Conservation (phyloP, 2,888 invertebrate genomes). For the Euzophera pinguis region DNA sequence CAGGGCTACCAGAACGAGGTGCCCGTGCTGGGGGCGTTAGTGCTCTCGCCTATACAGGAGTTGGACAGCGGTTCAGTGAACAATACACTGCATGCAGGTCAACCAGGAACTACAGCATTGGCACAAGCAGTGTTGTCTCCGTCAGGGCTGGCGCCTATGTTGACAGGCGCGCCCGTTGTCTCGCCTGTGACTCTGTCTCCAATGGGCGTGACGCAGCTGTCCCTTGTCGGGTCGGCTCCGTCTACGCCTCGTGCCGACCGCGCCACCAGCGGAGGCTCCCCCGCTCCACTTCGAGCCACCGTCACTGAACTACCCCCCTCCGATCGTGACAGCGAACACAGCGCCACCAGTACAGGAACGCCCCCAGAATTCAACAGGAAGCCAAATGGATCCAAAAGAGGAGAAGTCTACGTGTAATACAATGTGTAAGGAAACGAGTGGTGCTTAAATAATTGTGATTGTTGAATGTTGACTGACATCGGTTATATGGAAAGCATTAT, state of each 20-base stretch:
- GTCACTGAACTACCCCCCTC: constrained; percentile 45
- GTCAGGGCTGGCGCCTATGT: constrained; percentile 62
- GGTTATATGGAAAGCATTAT: constrained; percentile 26
- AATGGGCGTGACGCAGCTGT: constrained; percentile 81
- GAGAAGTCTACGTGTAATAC: constrained; percentile 66
- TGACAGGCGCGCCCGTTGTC: constrained; percentile 71
- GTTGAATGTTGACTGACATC: constrained; percentile 25
- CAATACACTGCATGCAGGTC: constrained; percentile 85
- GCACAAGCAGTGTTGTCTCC: constrained; percentile 89
- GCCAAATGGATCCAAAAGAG: constrained; percentile 58
- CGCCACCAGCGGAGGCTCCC: constrained; percentile 48
- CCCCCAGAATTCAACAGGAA: constrained; percentile 50
- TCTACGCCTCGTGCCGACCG: constrained; percentile 59
- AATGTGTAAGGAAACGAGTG: constrained; percentile 21
- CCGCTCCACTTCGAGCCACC: constrained; percentile 44
- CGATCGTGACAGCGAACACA: constrained; percentile 56
- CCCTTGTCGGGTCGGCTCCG: constrained; percentile 73
- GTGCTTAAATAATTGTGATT: constrained; percentile 37
- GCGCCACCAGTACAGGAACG: constrained; percentile 40
- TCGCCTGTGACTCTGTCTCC: constrained; percentile 76
- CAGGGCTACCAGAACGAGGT: constrained; percentile 83
- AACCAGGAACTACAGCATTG: constrained; percentile 87
- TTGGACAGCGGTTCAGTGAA: constrained; percentile 87
- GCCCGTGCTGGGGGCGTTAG: constrained; percentile 86
- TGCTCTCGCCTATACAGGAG: constrained; percentile 91